These are phyloP conservation scores for Cremastinae sp. DNA, from an alignment of 2,888 invertebrate species.

Conservation along the genomic window DNA sequence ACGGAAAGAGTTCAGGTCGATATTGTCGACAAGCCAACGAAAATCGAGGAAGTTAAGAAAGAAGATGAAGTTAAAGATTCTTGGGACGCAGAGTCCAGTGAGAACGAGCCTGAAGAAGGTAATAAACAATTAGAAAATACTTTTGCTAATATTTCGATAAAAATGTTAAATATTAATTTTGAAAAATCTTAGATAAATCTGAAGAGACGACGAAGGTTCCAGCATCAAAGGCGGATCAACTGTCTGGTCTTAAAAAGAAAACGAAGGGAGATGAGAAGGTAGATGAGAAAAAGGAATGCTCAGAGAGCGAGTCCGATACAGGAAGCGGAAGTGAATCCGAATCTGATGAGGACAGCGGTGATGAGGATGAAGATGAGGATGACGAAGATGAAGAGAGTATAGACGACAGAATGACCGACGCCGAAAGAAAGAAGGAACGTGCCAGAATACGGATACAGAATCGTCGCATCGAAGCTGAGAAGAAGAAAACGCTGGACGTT, in stretches of 20 bases:
- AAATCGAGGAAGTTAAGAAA: slow-evolving; percentile 66
- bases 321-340: slow-evolving; percentile 82
- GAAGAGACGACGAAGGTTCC: slow-evolving; percentile 70
- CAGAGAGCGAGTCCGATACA: slow-evolving; percentile 74
- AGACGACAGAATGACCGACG: slow-evolving; percentile 87
- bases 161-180: background rate
- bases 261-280: slow-evolving; percentile 70
- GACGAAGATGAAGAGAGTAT: slow-evolving; percentile 81
- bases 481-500: slow-evolving; percentile 84
- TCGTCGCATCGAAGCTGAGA: slow-evolving; percentile 86
- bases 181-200: slow-evolving; percentile 71
- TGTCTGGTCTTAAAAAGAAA: slow-evolving; percentile 7
- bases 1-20: slow-evolving; percentile 80
- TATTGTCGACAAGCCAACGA: slow-evolving; percentile 82
- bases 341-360: slow-evolving; percentile 82
- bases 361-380: slow-evolving; percentile 81
- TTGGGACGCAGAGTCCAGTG: slow-evolving; percentile 90
- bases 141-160: background rate
- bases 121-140: slow-evolving; percentile 57
- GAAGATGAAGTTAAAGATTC: slow-evolving; percentile 88
- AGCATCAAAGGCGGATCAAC: slow-evolving; percentile 69
- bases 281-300: slow-evolving; percentile 77
- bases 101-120: slow-evolving; percentile 81
- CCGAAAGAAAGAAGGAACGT: slow-evolving; percentile 87
- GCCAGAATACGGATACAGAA: slow-evolving; percentile 88